Base-by-base conservation (phyloP, 1,140 invertebrate genomes). In the Condylostylus longicornis region DNA sequence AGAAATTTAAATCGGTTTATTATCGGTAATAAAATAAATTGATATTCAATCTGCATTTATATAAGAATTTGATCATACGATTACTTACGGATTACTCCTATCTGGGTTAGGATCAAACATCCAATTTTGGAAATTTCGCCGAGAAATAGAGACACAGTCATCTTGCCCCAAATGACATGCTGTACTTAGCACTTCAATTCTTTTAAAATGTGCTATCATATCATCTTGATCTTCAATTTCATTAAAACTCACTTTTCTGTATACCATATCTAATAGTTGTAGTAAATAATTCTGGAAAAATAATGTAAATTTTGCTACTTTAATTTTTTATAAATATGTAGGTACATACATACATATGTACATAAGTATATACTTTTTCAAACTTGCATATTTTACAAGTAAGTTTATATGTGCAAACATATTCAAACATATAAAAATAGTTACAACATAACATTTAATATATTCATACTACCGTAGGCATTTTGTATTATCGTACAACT, bases 111-210 rank as follows among this genome's bases (percentile, higher is more conserved):
- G 67, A 2, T 62, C 63, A 14, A 64, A 57, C 13, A 74, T 63
- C 82, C 82, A 87, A 46, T 76, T 75, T 9, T 74, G 67, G 45
- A 81, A 85, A 38, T 76, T 67, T 1, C 63, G 58, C 0, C 74
- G 68, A 2, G 78, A 72, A 32, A 80, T 75, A 12, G 67, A 55
- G 2, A 83, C 61, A 51, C 82, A 86, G 44, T 76, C 70, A 5
- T 67, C 60, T 32, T 79, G 68, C 10, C 76, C 79, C 32, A 83
- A 65, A 23, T 66, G 66, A 38, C 82, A 86, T 2, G 78, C 79
- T 54, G 74, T 67, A 7, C 64, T 69, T 2, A 83, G 52, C 5
- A 85, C 62, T 31, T 81, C 74, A 1, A 75, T 68, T n/a, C 81
- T 62, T 37, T 77, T 77, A 42, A 79, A 73, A 1, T 75, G 68